A percentile compares a stretch with the other conserved stretches of the same genome.
phyloP scores from a whole-genome alignment of 2,113 vertebrate species.

The Plestiodon gilberti region DNA sequence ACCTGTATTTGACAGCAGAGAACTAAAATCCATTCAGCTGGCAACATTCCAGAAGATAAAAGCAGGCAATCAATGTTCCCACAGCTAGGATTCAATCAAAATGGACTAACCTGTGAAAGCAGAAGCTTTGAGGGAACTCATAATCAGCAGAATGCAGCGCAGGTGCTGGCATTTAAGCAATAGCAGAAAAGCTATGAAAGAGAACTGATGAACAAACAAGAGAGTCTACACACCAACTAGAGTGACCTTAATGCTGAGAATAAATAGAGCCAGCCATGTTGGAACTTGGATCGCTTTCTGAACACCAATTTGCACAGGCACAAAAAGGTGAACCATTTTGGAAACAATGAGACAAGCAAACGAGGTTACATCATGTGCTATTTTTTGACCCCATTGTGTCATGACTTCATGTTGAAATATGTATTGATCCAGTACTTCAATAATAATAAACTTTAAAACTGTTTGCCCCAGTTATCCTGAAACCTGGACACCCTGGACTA shows the following conservation, averaged over 20 bases:
- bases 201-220: background rate
- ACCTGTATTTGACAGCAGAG: background rate
- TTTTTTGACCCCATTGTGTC: background rate
- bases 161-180: constrained; percentile 22
- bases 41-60: constrained; percentile 36
- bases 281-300: background rate
- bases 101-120: constrained; percentile 19
- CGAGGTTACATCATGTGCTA: background rate
- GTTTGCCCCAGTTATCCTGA: too few relatives aligned
- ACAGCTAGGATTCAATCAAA: constrained; percentile 34
- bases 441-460: background rate
- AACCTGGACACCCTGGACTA: background rate
- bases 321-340: background rate
- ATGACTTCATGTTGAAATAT: background rate
- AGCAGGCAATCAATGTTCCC: constrained; percentile 34
- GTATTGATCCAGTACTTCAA: background rate
- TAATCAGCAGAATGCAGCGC: constrained; percentile 19
- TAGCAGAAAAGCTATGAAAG: background rate
- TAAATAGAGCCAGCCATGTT: background rate
- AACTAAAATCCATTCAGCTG: constrained; percentile 30
- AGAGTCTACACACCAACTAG: background rate
- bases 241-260: background rate
- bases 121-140: constrained; percentile 9
- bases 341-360: background rate
- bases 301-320: background rate